Percentiles rank a stretch among this genome's conserved stretches.
These are phyloP conservation scores for Isoperla grammatica DNA, from an alignment of 2,888 invertebrate species.

Conservation along the genomic window DNA sequence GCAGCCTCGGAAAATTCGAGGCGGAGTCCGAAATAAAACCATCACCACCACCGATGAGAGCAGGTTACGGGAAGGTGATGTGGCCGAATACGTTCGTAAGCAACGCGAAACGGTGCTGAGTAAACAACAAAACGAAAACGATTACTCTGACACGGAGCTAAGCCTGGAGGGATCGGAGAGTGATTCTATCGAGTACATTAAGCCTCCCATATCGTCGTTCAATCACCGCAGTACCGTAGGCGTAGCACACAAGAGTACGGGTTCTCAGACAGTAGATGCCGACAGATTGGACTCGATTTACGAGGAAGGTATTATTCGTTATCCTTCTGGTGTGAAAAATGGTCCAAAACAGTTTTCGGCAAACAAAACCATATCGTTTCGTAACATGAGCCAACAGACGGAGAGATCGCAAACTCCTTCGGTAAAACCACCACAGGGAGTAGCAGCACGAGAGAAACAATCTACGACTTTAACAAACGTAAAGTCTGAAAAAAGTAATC, in stretches of 20 bases:
- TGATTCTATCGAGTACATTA: slow-evolving; percentile 3
- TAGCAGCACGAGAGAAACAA: slow-evolving; percentile 25
- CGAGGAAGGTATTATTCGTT: slow-evolving; percentile 40
- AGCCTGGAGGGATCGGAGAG: slow-evolving; percentile 23
- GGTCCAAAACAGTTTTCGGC: slow-evolving; percentile 16
- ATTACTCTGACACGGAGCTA: slow-evolving; percentile 28
- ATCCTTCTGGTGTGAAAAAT: slow-evolving; percentile 25
- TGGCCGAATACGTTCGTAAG: slow-evolving; percentile 6
- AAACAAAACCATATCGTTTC: not conserved
- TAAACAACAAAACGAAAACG: slow-evolving; percentile 12
- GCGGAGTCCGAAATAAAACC: too few relatives aligned
- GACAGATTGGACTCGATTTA: slow-evolving; percentile 37
- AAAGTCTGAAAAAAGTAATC: too few relatives aligned
- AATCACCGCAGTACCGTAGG: not conserved
- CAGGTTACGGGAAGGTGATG: not conserved
- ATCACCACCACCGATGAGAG: too few relatives aligned
- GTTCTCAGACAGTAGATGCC: slow-evolving; percentile 40
- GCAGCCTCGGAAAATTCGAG: too few relatives aligned
- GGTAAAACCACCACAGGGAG: slow-evolving; percentile 28
- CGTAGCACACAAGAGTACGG: slow-evolving; percentile 35
- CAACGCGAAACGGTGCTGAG: slow-evolving; percentile 11
- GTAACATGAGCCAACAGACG: slow-evolving; percentile 23
- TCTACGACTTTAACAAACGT: too few relatives aligned
- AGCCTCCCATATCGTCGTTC: not conserved
- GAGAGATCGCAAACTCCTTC: slow-evolving; percentile 21